Base-by-base conservation (phyloP, 2,113 vertebrate genomes). In the Tachysurus vachellii region DNA sequence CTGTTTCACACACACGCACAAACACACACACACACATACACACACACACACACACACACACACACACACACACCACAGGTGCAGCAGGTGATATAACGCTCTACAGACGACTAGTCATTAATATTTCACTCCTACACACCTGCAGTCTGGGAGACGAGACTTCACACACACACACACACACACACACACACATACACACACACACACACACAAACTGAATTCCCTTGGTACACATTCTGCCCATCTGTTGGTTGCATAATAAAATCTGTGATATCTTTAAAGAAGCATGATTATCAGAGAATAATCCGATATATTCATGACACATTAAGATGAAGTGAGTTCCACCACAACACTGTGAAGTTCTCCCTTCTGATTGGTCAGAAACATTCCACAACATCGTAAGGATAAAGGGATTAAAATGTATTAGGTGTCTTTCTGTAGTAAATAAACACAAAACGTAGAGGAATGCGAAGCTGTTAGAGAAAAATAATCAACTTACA, bases 51-150 rank as follows among this genome's bases (percentile, higher is more conserved):
- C 71, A 26, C 42, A 47, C 71, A 47, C 71, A 53, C 73, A 53
- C 73, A 53, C 47, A 53, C 50, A 79, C 75, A 79, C 75, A 54
- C 54, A 21, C 83, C 42, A 16, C 83, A 76, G 83, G 83, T 85
- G 76, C 75, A 64, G 44, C 42, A 62, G 84, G 75, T 86, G 85
- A 80, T 61, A 85, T 64, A 80, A 66, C 14, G 31, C 61, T 86
- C 50, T 53, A 14, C 50, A 86, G 85, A 68, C 62, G 62, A 68
- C 76, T 31, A 86, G 76, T 86, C 76, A 86, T 86, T 86, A 86
- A 86, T 86, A 86, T 80, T 76, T 56, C 47, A 80, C 76, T 80
- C 85, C 61, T 36, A 80, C 85, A 80, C 85, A 86, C 85, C 85
- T 68, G 62, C 76, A 66, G 85, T 64, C 85, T 86, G 62, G 28